These are phyloP conservation scores for Plestiodon gilberti DNA, from an alignment of 2,113 vertebrate genomes.

Conservation along the genomic window DNA sequence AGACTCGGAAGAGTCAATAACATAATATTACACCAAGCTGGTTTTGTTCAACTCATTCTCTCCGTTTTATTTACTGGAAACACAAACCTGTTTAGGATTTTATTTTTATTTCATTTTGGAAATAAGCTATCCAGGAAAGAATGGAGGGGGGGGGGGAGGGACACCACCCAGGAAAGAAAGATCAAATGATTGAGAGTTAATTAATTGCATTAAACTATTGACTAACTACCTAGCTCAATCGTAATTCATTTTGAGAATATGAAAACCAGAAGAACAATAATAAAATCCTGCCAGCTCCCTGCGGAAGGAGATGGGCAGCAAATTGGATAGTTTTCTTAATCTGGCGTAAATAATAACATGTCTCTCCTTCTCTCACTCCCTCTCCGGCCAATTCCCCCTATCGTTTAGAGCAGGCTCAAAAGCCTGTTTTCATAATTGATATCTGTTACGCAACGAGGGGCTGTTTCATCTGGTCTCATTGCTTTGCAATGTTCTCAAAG, in stretches of 20 bases:
- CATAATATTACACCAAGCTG: neutral
- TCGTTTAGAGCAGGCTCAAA: slow-evolving; percentile 84
- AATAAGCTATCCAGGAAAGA: slow-evolving; percentile 49
- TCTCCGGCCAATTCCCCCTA: slow-evolving; percentile 80
- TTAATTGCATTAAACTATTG: slow-evolving; percentile 88
- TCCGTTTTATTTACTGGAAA: slow-evolving; percentile 49
- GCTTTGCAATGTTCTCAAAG: slow-evolving; percentile 73
- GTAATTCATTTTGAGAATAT: slow-evolving; percentile 87
- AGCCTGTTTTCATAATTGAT: slow-evolving; percentile 82
- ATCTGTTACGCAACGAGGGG: slow-evolving; percentile 79
- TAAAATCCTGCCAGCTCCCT: slow-evolving; percentile 86
- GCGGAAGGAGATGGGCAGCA: slow-evolving; percentile 83
- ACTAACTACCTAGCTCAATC: slow-evolving; percentile 82
- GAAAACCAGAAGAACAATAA: slow-evolving; percentile 86
- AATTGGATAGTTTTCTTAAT: slow-evolving; percentile 88
- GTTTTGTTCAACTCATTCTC: slow-evolving; percentile 22
- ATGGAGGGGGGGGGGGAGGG: neutral
- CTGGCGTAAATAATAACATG: slow-evolving; percentile 90
- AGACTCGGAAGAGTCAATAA: slow-evolving; percentile 68
- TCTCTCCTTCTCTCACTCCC: slow-evolving; percentile 73
- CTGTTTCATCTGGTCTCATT: slow-evolving; percentile 76
- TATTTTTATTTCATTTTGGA: neutral
- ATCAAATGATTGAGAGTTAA: slow-evolving; percentile 77
- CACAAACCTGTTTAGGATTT: slow-evolving; percentile 39
- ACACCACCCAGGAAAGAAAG: neutral